Evolutionary conservation across 2,797 vertebrate genomes (phyloP), one percentile per base, ranked within the genome.

Genomic region (Anabas testudineus): DNA sequence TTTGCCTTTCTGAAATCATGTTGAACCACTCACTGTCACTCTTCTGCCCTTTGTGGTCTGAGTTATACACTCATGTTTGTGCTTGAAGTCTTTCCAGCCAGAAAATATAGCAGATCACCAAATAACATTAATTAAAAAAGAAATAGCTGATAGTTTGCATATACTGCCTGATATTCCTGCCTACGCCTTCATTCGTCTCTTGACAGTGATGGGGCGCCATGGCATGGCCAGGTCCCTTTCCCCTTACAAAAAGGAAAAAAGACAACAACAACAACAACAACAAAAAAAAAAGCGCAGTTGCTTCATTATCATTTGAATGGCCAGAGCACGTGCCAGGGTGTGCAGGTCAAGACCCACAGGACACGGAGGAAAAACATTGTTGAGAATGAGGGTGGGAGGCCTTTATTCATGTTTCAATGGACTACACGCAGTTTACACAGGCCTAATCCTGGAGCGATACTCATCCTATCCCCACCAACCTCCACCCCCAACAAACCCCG

Each of bases 221-320:
- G 53, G 68, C 75, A 78, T 82, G 77, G 54, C 46, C 69, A 37
- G n/a, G 47, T 54, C 54, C 58, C 36, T 22, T 37, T 1, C 15
- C 1, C 22, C 6, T 24, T 1, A 16, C n/a, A n/a, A n/a, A n/a
- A n/a, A n/a, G n/a, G n/a, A n/a, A n/a, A n/a, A n/a, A n/a, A n/a
- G n/a, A n/a, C n/a, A n/a, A n/a, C n/a, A n/a, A n/a, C n/a, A n/a
- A n/a, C n/a, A 46, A 46, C 30, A 41, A 8, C 24, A 10, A 24
- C 51, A 45, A 55, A 14, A 55, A 45, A 53, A 84, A 82, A 85
- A 69, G 81, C 78, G 60, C 87, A 88, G 71, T 84, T 71, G 78
- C 48, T 68, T 83, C 56, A 90, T 91, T 92, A 86, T 52, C 88
- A 88, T 92, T 42, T 88, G 85, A 91, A 91, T 90, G 71, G 72